These are phyloP conservation scores for Scrobipalpa atriplicella DNA, from an alignment of 2,888 invertebrate species.

Conservation along the genomic window DNA sequence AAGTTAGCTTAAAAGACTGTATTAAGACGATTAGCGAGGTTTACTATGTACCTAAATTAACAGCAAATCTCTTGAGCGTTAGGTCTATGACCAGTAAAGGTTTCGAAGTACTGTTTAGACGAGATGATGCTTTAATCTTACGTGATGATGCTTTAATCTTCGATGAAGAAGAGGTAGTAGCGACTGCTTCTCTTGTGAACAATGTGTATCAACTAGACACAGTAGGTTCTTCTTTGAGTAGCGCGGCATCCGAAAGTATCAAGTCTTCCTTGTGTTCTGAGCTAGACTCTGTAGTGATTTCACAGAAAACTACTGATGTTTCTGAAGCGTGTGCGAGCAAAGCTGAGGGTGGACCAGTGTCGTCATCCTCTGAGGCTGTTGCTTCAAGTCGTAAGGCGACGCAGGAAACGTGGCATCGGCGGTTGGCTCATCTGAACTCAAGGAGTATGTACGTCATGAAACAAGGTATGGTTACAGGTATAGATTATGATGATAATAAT, in stretches of 20 bases:
- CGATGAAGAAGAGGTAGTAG: neutral
- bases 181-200: neutral
- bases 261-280: neutral
- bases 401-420: slow-evolving; percentile 33
- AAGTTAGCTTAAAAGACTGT: slow-evolving; percentile 13
- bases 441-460: slow-evolving; percentile 33
- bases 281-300: neutral
- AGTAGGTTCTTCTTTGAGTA: neutral
- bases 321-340: neutral
- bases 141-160: neutral
- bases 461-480: slow-evolving; percentile 33
- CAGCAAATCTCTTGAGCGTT: slow-evolving; percentile 32
- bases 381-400: neutral
- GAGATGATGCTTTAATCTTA: neutral
- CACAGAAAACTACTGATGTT: neutral
- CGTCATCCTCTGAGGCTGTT: neutral
- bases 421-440: slow-evolving; percentile 33
- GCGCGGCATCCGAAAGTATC: neutral
- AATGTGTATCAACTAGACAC: neutral
- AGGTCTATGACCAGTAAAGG: slow-evolving; percentile 33
- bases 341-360: neutral
- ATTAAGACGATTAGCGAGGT: slow-evolving; percentile 25
- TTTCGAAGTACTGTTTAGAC: slow-evolving; percentile 28
- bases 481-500: slow-evolving; percentile 29
- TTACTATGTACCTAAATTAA: slow-evolving; percentile 26